Evolutionary conservation across 1,140 invertebrate species (phyloP), one percentile per base, ranked within the genome.

Genomic region (Drosophila mauritiana): DNA sequence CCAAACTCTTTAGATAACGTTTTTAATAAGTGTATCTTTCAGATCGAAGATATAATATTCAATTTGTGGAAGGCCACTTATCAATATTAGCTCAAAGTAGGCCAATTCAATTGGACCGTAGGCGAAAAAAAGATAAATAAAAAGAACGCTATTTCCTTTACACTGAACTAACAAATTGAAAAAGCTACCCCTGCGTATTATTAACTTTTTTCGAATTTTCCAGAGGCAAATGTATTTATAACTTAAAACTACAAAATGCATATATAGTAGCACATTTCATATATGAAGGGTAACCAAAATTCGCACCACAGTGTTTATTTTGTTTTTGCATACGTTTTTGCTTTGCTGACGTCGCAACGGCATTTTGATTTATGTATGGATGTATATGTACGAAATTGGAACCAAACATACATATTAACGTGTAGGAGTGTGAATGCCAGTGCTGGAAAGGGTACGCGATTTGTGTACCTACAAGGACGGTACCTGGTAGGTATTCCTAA

Each of bases 321-420:
- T 4, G 25, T 15, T 51, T 34, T 34, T 34, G 27, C 27, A 34
- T 34, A 48, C n/a, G 25, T 34, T 51, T 51, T 48, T 27, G 46
- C 22, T 48, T 48, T 34, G 48, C 48, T 51, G 46, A 49, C 46
- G 46, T 49, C 25, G 46, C n/a, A 27, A 31, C 46, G 46, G 25
- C 22, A 48, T 49, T 15, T 49, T 31, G 25, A 48, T 31, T n/a
- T 51, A 34, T 20, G 22, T 27, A 25, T 49, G 25, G 6, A 31
- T 2, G n/a, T n/a, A 49, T 31, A 27, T 6, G 25, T 27, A 31
- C 31, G 31, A 31, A 31, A 31, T 49, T 49, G 46, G 46, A 49
- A 49, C 13, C 3, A 4, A 27, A 10, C 27, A 34, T 27, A 34
- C 48, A 34, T 31, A 51, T n/a, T 8, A 0, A 31, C 20, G 22